These are phyloP conservation scores for Hirudo medicinalis DNA, from an alignment of 1,140 invertebrate species.

Conservation along the genomic window DNA sequence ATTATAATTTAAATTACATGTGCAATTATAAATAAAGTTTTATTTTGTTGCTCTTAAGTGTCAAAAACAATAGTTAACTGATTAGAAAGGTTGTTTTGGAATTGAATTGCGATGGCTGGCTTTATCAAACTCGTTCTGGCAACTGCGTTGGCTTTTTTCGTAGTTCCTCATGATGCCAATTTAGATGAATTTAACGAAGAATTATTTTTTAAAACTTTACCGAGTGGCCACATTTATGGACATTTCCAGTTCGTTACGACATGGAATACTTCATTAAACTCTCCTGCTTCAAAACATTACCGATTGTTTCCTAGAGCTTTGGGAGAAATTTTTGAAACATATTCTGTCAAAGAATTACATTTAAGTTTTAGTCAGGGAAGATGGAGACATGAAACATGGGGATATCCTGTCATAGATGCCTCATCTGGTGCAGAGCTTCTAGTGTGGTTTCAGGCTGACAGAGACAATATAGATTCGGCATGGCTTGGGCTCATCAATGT, in stretches of 20 bases:
- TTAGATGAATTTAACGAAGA: slow-evolving; percentile 62
- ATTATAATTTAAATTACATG: no score
- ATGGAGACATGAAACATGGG: slow-evolving; percentile 85
- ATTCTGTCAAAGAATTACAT: slow-evolving; percentile 76
- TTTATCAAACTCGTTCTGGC: no score
- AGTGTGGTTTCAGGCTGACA: slow-evolving; percentile 66
- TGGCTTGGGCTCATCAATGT: slow-evolving; percentile 78
- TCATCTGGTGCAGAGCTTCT: slow-evolving; percentile 81
- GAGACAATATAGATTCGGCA: slow-evolving; percentile 54
- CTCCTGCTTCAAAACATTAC: slow-evolving; percentile 52
- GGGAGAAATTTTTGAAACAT: slow-evolving; percentile 70
- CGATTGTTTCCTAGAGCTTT: slow-evolving; percentile 76
- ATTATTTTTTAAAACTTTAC: slow-evolving; percentile 61
- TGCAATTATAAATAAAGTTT: no score
- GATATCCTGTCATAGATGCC: slow-evolving; percentile 67
- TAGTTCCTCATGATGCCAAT: neutral
- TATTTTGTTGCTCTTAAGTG: no score
- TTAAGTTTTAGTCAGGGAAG: slow-evolving; percentile 77
- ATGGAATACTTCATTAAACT: slow-evolving; percentile 47
- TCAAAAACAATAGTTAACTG: no score
- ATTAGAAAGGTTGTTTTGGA: no score
- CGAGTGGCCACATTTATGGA: slow-evolving; percentile 62
- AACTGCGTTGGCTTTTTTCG: no score
- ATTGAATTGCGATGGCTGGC: no score
- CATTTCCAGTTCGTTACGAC: slow-evolving; percentile 70